Base-by-base conservation (phyloP, 2,888 invertebrate genomes). In the Nemotelus nigrinus region DNA sequence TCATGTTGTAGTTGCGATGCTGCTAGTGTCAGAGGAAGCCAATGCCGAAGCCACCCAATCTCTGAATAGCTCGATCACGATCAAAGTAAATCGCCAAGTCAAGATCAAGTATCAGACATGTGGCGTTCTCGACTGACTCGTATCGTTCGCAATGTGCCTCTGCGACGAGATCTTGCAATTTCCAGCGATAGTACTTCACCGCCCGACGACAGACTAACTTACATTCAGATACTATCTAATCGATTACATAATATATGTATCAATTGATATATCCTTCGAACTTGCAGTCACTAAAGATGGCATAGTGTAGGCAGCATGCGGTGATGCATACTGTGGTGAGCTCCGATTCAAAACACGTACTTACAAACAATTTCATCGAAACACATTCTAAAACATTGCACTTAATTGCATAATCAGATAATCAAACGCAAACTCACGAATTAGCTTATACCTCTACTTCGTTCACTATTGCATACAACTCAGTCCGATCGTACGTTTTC, bases 181-280 rank as follows among this genome's bases (percentile, higher is more conserved):
- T 70, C 70, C 44, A 25, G 72, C 39, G 25, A 25, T 25, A 60
- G 60, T 72, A 72, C 60, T 25, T 72, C 53, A 58, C 60, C 25
- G 25, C 58, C 57, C 58, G 58, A 58, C 72, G 45, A 58, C 72
- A 60, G 72, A 47, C 60, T 58, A 60, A 47, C 53, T 70, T 70
- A 44, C 57, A 72, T 47, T 58, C 48, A 72, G 72, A 57, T 57
- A 60, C 72, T 47, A 72, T 58, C 58, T 45, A 72, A 72, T 60
- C 58, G 72, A 72, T 72, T 72, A 72, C 72, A 72, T 72, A 72
- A 72, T 72, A 72, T 72, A 53, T 70, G 70, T 70, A 70, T 70
- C 70, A 41, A 70, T 70, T 70, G 70, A 70, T 70, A 53, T 70
- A 53, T 53, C 6, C 41, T 25, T 25, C 25, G 25, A 1, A 1